phyloP scores from a whole-genome alignment of 1,140 invertebrate species.

The Drosophila lowei region DNA sequence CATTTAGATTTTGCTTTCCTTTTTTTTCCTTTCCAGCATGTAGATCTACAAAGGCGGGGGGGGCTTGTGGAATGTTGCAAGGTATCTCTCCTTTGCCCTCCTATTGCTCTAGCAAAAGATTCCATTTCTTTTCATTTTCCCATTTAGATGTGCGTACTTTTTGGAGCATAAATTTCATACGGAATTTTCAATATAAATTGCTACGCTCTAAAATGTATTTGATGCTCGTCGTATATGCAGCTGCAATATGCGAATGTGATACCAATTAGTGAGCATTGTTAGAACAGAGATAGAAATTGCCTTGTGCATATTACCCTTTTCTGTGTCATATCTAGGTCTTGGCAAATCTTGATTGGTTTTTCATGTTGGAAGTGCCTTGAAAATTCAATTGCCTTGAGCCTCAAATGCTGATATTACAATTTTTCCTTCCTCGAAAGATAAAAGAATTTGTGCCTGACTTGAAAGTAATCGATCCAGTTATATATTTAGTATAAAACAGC shows the following conservation, averaged over 20 bases:
- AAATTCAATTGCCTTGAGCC: background rate
- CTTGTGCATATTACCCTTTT: no score
- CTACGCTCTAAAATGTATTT: conserved; percentile 32
- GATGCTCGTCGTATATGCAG: conserved; percentile 2
- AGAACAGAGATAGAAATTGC: background rate
- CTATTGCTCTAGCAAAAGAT: conserved; percentile 11
- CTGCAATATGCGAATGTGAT: conserved; percentile 19
- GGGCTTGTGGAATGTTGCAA: conserved; percentile 3
- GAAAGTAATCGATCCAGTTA: no score
- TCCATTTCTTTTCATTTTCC: conserved; percentile 44
- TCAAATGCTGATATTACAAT: background rate
- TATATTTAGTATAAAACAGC: no score
- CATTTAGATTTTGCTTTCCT: conserved; percentile 62
- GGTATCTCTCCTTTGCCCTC: background rate
- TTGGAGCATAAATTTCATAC: conserved; percentile 67
- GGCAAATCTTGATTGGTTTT: no score
- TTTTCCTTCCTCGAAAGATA: no score
- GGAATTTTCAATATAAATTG: conserved; percentile 72
- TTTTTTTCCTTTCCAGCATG: conserved; percentile 19
- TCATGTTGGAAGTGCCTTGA: no score
- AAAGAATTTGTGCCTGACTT: no score
- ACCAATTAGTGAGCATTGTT: conserved; percentile 43
- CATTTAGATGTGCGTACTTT: conserved; percentile 58
- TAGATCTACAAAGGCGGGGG: background rate
- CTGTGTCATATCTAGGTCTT: no score